Base-by-base conservation (phyloP, 2,888 invertebrate genomes). In the Bimastos eiseni region DNA sequence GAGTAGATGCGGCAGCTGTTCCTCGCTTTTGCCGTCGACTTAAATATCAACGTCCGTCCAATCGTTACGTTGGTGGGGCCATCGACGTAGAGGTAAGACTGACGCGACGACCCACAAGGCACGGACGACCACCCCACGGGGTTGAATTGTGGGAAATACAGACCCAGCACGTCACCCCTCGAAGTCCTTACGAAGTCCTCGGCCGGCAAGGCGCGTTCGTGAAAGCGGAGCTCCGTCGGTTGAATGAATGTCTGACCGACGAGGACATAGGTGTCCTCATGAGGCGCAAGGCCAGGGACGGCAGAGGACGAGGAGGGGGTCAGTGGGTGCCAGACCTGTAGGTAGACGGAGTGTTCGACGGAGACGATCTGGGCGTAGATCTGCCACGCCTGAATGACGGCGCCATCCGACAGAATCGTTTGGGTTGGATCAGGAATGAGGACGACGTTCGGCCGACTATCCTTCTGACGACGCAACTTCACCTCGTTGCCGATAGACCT, bases 401-500 rank as follows among this genome's bases (percentile, higher is more conserved):
- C 91, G 34, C 84, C 84, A 11, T 83, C 83, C 36, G 89, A 55
- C 11, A 92, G 91, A 21, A 92, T 91, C 15, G 91, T 90, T 91
- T 92, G 92, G 0, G 91, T 89, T 36, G 92, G 92, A 86, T 92
- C 92, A 13, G 92, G 91, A 84, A 92, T 92, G 38, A 92, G 49
- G 37, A 91, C 88, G 37, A 88, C 90, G 90, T 92, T 90, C 44
- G 83, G 88, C 4, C 41, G 34, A 13, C n/a, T 89, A 37, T 92
- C 92, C 44, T 90, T 84, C 55, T 91, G 90, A 34, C 91, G 90
- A 34, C 92, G 90, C 83, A 92, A 89, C 91, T 91, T 92, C 8
- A 92, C 91, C 90, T 92, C 92, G 91, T 92, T 90, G 30, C 92
- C 92, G 17, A 92, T 88, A 55, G 90, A 88, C 41, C 92, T 91